Percentiles rank a stretch among this genome's conserved stretches.
Evolutionary conservation across 2,888 invertebrate species (phyloP).

Genomic region (Tetragonisca angustula): DNA sequence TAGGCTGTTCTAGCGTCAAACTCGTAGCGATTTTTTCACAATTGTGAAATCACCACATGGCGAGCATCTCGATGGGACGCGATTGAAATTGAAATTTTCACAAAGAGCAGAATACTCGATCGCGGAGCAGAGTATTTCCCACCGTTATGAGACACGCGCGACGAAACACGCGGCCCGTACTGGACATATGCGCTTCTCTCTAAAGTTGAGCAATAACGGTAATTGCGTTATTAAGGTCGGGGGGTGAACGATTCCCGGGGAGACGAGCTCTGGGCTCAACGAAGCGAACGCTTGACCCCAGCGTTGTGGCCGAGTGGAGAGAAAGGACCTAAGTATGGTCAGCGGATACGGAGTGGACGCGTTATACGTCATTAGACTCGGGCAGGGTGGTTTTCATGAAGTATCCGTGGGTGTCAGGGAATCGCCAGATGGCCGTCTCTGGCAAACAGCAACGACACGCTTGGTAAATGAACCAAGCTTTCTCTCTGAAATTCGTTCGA

Average conservation of each 20-base stretch:
- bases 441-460: constrained; percentile 66
- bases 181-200: constrained; percentile 77
- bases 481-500: constrained; percentile 31
- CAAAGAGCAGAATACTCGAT: background rate
- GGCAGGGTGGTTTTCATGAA: constrained; percentile 73
- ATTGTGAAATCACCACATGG: background rate
- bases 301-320: constrained; percentile 63
- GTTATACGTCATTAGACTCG: constrained; percentile 82
- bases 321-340: constrained; percentile 71
- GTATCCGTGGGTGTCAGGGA: constrained; percentile 77
- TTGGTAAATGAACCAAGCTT: constrained; percentile 54
- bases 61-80: background rate
- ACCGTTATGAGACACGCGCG: background rate
- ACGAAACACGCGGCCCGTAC: background rate
- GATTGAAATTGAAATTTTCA: background rate
- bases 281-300: constrained; percentile 81
- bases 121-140: background rate
- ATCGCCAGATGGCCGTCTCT: constrained; percentile 81
- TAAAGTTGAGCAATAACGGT: constrained; percentile 81
- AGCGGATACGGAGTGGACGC: constrained; percentile 71
- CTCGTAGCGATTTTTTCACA: background rate
- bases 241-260: constrained; percentile 63
- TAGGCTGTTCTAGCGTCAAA: too few relatives aligned
- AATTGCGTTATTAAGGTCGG: constrained; percentile 82
- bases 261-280: constrained; percentile 69